Evolutionary conservation across 2,888 invertebrate species (phyloP).

Genomic region (Ichneumoninae sp.): DNA sequence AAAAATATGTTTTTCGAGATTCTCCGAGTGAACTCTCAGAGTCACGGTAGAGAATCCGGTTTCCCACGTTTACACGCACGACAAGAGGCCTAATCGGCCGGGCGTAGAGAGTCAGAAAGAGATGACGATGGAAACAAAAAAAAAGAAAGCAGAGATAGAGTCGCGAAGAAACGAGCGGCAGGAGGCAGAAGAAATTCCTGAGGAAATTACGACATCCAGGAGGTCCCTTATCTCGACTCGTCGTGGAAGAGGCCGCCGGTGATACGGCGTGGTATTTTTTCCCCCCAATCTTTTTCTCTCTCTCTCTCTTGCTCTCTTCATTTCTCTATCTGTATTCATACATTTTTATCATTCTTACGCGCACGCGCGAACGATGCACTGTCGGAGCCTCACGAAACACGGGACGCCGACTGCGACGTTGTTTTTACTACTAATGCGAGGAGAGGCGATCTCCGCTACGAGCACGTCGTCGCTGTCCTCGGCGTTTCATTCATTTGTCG

Average conservation of each 20-base stretch:
- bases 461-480: conserved; percentile 36
- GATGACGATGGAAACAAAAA: conserved; percentile 35
- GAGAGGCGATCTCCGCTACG: conserved; percentile 14
- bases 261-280: conserved; percentile 49
- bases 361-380: background rate
- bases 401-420: conserved; percentile 41
- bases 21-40: conserved; percentile 51
- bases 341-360: conserved; percentile 34
- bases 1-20: conserved; percentile 47
- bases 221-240: conserved; percentile 68
- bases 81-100: conserved; percentile 71
- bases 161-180: conserved; percentile 37
- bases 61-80: conserved; percentile 75
- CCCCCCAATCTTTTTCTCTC: conserved; percentile 35
- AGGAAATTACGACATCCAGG: conserved; percentile 69
- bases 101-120: conserved; percentile 43
- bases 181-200: conserved; percentile 63
- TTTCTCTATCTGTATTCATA: conserved; percentile 39
- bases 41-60: conserved; percentile 73
- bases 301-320: conserved; percentile 25
- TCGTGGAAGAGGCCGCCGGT: conserved; percentile 63
- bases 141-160: conserved; percentile 39
- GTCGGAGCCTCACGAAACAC: conserved; percentile 28
- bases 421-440: conserved; percentile 56
- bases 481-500: conserved; percentile 65